Base-by-base conservation (phyloP, 2,888 invertebrate species). In the Onchidella celtica region DNA sequence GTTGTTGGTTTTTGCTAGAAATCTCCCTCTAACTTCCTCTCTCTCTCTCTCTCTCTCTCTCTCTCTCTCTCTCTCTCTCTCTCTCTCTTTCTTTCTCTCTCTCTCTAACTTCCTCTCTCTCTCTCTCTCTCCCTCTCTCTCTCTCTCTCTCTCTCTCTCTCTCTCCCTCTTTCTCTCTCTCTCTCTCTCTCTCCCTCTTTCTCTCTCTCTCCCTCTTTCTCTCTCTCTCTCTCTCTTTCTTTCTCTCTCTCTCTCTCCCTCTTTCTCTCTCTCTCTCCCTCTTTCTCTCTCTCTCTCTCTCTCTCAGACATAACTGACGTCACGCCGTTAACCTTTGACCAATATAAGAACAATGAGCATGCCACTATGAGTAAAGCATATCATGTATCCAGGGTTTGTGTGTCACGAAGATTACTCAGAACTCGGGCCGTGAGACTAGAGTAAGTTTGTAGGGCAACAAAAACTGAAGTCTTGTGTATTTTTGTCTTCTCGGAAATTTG, bases 201-300 rank as follows among this genome's bases (percentile, higher is more conserved):
- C 34, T 32, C 29, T n/a, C 14, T 40, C n/a, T 38, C 11, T 65
- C 57, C 24, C 40, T 38, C 24, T 38, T 3, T 9, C 75, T 38
- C 29, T 27, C 29, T n/a, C n/a, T 29, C 55, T 2, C 21, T 55
- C 38, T 36, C 21, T 55, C 75, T n/a, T 38, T 61, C 63, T 21
- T 17, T 32, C 63, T 34, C 36, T 75, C 55, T 36, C 11, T 0
- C 36, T 36, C 32, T 72, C 72, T 40, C 61, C 59, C 17, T 29
- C 24, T 36, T 36, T 55, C 74, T 68, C 32, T 79, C 17, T 59
- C 32, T 79, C 40, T 68, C 34, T 34, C 65, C 57, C 55, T 59
- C 59, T 38, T 55, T 65, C 75, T 36, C 47, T 32, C 38, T 38
- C 61, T 59, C 61, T 36, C 47, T 47, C 38, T 32, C 74, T 34